Evolutionary conservation across 2,888 invertebrate species (phyloP).

Genomic region (Andricus quercusramuli): DNA sequence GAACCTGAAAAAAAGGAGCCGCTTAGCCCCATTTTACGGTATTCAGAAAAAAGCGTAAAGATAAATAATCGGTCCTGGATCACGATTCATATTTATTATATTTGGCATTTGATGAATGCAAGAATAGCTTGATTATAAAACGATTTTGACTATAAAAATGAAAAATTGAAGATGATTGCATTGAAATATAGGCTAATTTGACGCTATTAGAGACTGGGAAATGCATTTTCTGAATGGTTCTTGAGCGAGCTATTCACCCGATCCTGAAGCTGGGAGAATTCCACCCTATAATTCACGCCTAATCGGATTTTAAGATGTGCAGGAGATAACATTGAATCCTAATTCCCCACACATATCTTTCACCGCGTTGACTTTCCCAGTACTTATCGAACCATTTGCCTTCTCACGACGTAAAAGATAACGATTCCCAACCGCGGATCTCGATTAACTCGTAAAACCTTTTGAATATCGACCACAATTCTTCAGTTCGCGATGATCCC

Average conservation of each 20-base stretch:
- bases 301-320: constrained; percentile 40
- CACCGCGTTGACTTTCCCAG: constrained; percentile 29
- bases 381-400: constrained; percentile 40
- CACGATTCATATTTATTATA: neutral
- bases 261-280: constrained; percentile 30
- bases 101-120: neutral
- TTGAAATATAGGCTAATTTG: neutral
- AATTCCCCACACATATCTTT: constrained; percentile 41
- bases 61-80: too few species aligned
- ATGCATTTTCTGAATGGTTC: neutral
- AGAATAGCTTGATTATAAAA: neutral
- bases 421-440: constrained; percentile 15
- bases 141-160: too few species aligned
- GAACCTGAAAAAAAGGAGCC: too few species aligned
- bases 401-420: constrained; percentile 35
- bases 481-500: constrained; percentile 9
- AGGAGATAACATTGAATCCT: constrained; percentile 38
- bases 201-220: neutral
- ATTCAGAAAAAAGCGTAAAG: too few species aligned
- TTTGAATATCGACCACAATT: constrained; percentile 6
- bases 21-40: too few species aligned
- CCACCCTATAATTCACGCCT: constrained; percentile 40
- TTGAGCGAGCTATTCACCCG: constrained; percentile 14
- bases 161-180: neutral
- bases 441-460: constrained; percentile 39